Percentiles rank a stretch among this genome's conserved stretches.
Conservation (phyloP, 2,113 vertebrate genomes). For the Mesitornis unicolor region DNA sequence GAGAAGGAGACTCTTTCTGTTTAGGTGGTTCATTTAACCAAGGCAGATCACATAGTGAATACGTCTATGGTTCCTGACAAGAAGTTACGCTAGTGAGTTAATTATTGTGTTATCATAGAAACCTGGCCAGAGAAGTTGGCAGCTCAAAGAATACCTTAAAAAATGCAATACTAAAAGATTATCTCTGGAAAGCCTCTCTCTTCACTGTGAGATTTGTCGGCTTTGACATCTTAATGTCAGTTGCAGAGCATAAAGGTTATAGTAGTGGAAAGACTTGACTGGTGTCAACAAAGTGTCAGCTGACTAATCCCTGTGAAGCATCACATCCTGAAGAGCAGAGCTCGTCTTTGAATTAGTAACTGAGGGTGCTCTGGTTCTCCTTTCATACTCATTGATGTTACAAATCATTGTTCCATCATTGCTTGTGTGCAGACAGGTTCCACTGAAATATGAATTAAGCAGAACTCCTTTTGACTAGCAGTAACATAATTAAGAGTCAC, state of each 20-base stretch:
- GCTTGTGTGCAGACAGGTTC: not conserved
- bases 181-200: not conserved
- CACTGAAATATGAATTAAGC: not conserved
- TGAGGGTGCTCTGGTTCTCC: not conserved
- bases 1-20: not conserved
- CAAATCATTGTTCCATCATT: not conserved
- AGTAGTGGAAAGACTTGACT: not conserved
- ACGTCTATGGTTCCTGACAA: not conserved
- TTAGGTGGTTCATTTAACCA: not conserved
- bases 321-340: not conserved
- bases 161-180: not conserved
- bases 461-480: not conserved
- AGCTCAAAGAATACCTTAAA: not conserved
- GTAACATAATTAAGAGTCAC: not conserved
- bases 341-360: not conserved
- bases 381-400: not conserved
- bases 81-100: not conserved
- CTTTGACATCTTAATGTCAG: not conserved
- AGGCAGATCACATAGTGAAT: not conserved
- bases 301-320: not conserved
- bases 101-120: not conserved
- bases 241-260: not conserved
- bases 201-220: not conserved
- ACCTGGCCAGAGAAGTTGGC: not conserved
- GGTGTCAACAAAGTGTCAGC: not conserved